phyloP scores from a whole-genome alignment of 1,140 invertebrate genomes.

The Drepana arcuata region DNA sequence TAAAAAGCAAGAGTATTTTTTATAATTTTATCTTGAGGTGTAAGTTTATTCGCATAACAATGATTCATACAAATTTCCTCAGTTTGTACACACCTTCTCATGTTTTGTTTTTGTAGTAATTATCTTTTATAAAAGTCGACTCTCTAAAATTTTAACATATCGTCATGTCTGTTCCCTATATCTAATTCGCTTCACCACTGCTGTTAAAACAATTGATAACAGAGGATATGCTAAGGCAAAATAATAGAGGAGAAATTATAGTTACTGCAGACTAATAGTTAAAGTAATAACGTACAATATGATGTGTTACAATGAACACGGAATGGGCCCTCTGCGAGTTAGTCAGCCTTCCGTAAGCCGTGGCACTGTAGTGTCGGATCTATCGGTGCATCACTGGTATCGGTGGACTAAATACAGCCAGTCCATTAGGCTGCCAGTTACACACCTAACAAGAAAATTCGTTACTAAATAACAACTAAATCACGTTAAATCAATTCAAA shows the following conservation, averaged over 20 bases:
- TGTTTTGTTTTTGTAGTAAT: conserved; percentile 60
- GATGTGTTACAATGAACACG: conserved; percentile 50
- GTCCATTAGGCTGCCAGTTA: conserved; percentile 58
- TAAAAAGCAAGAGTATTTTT: conserved; percentile 53
- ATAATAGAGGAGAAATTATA: conserved; percentile 50
- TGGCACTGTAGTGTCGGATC: no score
- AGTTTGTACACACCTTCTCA: conserved; percentile 70
- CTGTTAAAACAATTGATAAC: conserved; percentile 52
- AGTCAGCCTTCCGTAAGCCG: conserved; percentile 50
- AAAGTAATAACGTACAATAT: conserved; percentile 52
- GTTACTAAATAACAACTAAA: conserved; percentile 71
- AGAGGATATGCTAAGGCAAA: conserved; percentile 58
- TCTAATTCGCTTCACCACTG: conserved; percentile 66
- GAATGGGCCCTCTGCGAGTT: conserved; percentile 53
- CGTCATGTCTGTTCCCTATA: conserved; percentile 68
- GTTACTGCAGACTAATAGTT: conserved; percentile 44
- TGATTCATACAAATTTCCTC: conserved; percentile 71
- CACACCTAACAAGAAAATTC: conserved; percentile 62
- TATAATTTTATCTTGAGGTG: conserved; percentile 66
- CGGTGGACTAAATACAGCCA: conserved; percentile 30
- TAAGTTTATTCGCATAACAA: conserved; percentile 73
- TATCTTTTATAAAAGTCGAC: conserved; percentile 70
- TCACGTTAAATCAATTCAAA: conserved; percentile 69
- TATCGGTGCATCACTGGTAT: no score
- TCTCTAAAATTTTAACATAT: conserved; percentile 70